A percentile compares a stretch with the other conserved stretches of the same genome.
These are phyloP conservation scores for Phrynocephalus versicolor DNA, from an alignment of 2,113 vertebrate genomes.

Conservation along the genomic window DNA sequence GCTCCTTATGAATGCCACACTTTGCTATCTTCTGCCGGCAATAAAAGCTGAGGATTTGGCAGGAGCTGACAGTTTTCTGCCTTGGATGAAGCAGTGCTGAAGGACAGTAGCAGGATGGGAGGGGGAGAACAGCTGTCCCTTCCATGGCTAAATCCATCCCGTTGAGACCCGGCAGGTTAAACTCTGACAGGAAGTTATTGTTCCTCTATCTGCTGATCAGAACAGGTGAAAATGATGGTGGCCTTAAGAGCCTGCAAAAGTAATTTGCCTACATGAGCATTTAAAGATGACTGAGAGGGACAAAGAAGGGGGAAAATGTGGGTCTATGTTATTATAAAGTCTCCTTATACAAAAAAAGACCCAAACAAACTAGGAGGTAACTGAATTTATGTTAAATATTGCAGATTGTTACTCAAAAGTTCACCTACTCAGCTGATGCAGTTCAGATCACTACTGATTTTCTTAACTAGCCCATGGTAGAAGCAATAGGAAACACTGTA, in stretches of 20 bases:
- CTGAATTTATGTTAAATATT: neutral
- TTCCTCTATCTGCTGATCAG: neutral
- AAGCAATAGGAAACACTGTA: neutral
- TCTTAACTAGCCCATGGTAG: neutral
- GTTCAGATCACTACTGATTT: neutral
- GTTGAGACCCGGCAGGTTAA: neutral
- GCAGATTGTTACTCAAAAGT: neutral
- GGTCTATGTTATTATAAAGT: constrained; percentile 8
- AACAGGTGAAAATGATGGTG: constrained; percentile 6
- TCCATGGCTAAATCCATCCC: constrained; percentile 12
- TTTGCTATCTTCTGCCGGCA: neutral
- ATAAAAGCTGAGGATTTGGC: neutral
- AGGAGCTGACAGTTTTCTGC: neutral
- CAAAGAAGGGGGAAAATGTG: constrained; percentile 1
- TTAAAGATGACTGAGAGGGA: neutral
- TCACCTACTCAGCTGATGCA: too few species aligned
- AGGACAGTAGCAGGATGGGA: neutral
- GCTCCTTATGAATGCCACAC: accelerated
- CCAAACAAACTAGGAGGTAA: neutral
- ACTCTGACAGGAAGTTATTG: constrained; percentile 4
- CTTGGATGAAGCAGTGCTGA: neutral
- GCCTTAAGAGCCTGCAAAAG: neutral
- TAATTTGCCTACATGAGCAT: neutral
- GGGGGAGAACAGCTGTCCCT: constrained; percentile 32
- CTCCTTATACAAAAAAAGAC: neutral